phyloP scores from a whole-genome alignment of 37 sponge, comb jelly and placozoan species.

The Eunapius fragilis region DNA sequence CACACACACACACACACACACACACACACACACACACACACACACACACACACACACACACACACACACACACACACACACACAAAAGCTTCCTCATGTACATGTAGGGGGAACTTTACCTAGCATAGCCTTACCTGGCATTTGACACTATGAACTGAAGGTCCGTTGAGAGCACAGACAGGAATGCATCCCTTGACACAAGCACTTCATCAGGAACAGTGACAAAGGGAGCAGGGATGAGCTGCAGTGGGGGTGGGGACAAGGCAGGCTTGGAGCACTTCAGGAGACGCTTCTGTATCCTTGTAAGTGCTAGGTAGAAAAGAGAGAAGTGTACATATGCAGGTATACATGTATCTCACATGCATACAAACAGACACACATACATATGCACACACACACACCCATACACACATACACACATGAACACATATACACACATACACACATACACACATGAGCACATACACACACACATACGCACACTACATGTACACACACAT shows the following conservation, averaged over 20 bases:
- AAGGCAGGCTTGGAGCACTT: not conserved
- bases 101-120: not conserved
- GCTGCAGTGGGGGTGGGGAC: slow-evolving; percentile 59
- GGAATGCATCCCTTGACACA: slow-evolving; percentile 36
- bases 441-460: slow-evolving; percentile 17
- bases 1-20: slow-evolving; percentile 29
- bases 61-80: not conserved
- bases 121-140: slow-evolving; percentile 45
- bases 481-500: not conserved
- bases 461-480: slow-evolving; percentile 31
- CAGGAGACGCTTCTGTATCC: slow-evolving; percentile 64
- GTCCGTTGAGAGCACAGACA: slow-evolving; percentile 32
- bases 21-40: slow-evolving; percentile 25
- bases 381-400: not conserved
- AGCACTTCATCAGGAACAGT: slow-evolving; percentile 21
- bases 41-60: not conserved
- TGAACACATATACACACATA: slow-evolving; percentile 9
- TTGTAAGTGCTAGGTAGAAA: slow-evolving; percentile 38
- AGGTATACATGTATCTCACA: slow-evolving; percentile 1
- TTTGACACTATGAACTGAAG: slow-evolving; percentile 43
- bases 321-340: not conserved
- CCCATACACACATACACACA: not conserved
- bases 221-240: slow-evolving; percentile 38
- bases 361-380: slow-evolving; percentile 20
- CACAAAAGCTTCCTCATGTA: not conserved